Conservation (phyloP, 1,140 invertebrate species). For the Geopemphigus sp. region DNA sequence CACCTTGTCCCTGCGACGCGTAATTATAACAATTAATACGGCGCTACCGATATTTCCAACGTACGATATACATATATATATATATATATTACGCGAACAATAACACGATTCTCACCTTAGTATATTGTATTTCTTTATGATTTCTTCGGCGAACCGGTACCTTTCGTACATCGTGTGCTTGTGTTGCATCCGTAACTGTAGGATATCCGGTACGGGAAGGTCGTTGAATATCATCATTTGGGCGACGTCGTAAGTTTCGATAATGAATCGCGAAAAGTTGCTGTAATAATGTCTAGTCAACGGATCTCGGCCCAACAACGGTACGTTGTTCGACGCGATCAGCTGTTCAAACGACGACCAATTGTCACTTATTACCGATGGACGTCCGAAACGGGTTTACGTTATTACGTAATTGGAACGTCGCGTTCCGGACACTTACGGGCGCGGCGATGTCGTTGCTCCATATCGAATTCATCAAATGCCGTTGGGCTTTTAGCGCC, state of each 20-base stretch:
- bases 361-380: not conserved
- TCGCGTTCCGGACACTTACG: no score
- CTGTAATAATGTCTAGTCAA: not conserved
- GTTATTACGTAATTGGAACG: no score
- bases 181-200: not conserved
- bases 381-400: no score
- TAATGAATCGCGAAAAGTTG: slow-evolving; percentile 21
- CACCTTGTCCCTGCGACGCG: not conserved
- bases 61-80: not conserved
- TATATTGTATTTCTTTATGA: not conserved
- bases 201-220: not conserved
- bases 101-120: not conserved
- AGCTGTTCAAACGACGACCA: not conserved
- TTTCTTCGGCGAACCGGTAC: not conserved
- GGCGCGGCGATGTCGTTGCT: not conserved
- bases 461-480: not conserved
- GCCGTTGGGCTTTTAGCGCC: not conserved
- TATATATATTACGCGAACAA: not conserved
- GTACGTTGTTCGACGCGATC: not conserved
- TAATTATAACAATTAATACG: not conserved
- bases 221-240: slow-evolving; percentile 1
- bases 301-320: slow-evolving; percentile 10
- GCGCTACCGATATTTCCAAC: no score
- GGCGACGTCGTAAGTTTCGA: not conserved
- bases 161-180: not conserved